Evolutionary conservation across 2,888 invertebrate genomes (phyloP), one percentile per base, ranked within the genome.

Genomic region (Myopa testacea): DNA sequence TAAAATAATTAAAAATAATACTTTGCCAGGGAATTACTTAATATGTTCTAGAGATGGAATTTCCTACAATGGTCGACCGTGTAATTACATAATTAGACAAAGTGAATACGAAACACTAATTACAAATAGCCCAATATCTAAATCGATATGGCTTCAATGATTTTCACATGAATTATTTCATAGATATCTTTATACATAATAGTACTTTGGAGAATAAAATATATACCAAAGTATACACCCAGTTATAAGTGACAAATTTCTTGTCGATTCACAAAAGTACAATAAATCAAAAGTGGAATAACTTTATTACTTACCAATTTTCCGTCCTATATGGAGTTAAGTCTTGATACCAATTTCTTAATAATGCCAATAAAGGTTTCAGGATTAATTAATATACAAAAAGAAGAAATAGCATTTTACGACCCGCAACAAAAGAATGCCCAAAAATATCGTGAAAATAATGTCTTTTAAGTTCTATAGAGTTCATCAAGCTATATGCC

Each of bases 241-340:
- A n/a, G 58, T 58, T 19, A 58, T 58, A 14, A 58, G 58, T 10
- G 58, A 58, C n/a, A 58, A 58, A 58, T 58, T 58, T 10, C 16
- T 58, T 4, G n/a, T 4, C 4, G 58, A 58, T 58, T 16, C n/a
- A n/a, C n/a, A n/a, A n/a, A n/a, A n/a, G n/a, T 19, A 58, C 58
- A 58, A 58, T 10, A 58, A 58, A 58, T 58, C 58, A 58, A 58
- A 58, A 58, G 10, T 16, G n/a, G 58, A 58, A 12, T 14, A 16
- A 19, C 14, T 4, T 12, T 58, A 58, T 10, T 58, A 16, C 16
- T 16, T 14, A n/a, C 58, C 14, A 58, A 12, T 10, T 58, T 58
- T 58, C 58, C 58, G n/a, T n/a, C n/a, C 4, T 58, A 58, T 58
- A n/a, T 58, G n/a, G 58, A 58, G n/a, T 58, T 58, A 58, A 58